A percentile compares a stretch with the other conserved stretches of the same genome.
phyloP scores from a whole-genome alignment of 2,113 vertebrate genomes.

The Xiphias gladius region DNA sequence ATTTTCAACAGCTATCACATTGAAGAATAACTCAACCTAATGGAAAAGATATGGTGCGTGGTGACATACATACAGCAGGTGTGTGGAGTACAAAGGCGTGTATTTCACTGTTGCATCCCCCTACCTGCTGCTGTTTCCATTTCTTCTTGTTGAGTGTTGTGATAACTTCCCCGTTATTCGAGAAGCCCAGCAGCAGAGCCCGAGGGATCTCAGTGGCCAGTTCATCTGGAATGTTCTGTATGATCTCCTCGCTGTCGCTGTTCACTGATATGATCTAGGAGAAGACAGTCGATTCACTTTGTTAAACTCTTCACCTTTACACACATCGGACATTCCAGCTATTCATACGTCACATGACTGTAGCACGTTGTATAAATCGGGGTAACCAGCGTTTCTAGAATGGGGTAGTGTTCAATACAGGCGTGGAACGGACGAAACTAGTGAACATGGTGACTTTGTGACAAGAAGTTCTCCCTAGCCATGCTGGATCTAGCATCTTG shows the following conservation, averaged over 20 bases:
- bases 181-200: conserved; percentile 55
- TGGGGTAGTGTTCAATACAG: not conserved
- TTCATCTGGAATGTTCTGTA: conserved; percentile 77
- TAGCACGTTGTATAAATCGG: not conserved
- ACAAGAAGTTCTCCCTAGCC: too few species aligned
- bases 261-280: conserved; percentile 72
- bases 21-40: conserved; percentile 81
- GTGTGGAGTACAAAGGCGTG: not conserved
- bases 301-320: not conserved
- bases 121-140: conserved; percentile 81
- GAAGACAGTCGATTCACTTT: not conserved
- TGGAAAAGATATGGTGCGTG: not conserved
- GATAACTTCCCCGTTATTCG: not conserved
- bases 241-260: conserved; percentile 41
- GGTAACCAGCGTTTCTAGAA: not conserved
- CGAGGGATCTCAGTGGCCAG: conserved; percentile 78
- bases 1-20: conserved; percentile 36
- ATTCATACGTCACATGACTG: not conserved
- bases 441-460: too few species aligned
- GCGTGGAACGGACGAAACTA: too few species aligned
- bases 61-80: not conserved
- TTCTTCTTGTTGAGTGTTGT: conserved; percentile 74
- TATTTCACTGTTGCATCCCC: not conserved
- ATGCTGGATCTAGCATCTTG: not conserved
- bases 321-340: not conserved